Evolutionary conservation across 1,140 invertebrate species (phyloP), one percentile per base, ranked within the genome.

Genomic region (Oscheius sp.): DNA sequence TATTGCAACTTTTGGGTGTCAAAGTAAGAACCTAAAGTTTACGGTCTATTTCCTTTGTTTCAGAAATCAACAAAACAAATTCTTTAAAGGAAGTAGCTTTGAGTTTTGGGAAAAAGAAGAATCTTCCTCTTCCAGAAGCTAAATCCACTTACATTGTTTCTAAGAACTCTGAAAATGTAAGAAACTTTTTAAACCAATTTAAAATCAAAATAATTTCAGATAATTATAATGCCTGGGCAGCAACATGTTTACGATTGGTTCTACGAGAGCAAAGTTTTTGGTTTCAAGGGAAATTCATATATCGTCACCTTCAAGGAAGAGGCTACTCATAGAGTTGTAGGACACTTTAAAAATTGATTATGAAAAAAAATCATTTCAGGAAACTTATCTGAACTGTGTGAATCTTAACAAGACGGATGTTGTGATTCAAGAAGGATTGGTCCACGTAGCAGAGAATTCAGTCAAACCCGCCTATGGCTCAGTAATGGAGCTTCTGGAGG

Each of bases 241-340:
- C 49, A 55, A 55, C 49, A 55, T 26, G 49, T 55, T 55, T 55
- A 55, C 23, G 49, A 55, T 55, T 55, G 49, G 49, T 55, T 55
- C 23, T 26, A 55, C 23, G 49, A 26, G 15, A 55, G 49, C 49
- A 15, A 26, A 13, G 15, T 55, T 55, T 20, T 55, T 55, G 49
- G 28, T 55, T 20, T 20, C 15, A 55, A 55, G 49, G 49, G 49
- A 13, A 26, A 23, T 26, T 55, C 49, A 4, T 55, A 55, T 23
- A 4, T 55, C 15, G 28, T 55, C 49, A 55, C 15, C 49, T n/a
- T n/a, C n/a, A n/a, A n/a, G n/a, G n/a, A n/a, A n/a, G n/a, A n/a
- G n/a, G n/a, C n/a, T n/a, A n/a, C n/a, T n/a, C n/a, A 55, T 7
- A 15, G 49, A 55, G 49, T 55, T 15, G 49, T 55, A 55, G n/a